Conservation (phyloP, 2,797 vertebrate species). For the Psittacula derbiana region DNA sequence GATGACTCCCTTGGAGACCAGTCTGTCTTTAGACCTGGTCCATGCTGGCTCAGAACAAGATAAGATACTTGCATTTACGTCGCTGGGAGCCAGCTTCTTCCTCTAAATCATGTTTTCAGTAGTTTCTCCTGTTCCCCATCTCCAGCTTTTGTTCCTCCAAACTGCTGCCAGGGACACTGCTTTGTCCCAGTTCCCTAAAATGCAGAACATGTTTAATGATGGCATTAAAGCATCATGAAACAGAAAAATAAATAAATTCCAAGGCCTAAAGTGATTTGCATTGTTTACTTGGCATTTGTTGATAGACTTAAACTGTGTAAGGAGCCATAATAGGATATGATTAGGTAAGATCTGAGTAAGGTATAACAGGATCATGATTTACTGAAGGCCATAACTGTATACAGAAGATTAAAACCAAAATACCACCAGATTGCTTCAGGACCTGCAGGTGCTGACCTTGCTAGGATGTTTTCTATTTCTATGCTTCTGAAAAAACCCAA, state of each 20-base stretch:
- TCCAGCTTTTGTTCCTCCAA: not conserved
- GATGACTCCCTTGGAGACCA: not conserved
- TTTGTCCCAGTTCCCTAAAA: not conserved
- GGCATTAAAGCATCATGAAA: not conserved
- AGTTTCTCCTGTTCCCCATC: not conserved
- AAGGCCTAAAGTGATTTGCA: not conserved
- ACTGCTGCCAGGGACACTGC: not conserved
- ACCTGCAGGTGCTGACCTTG: not conserved
- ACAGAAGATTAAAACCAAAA: not conserved
- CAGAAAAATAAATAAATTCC: not conserved
- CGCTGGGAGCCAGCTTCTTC: not conserved
- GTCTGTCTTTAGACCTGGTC: not conserved
- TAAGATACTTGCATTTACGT: not conserved
- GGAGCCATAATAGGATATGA: not conserved
- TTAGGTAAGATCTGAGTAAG: not conserved
- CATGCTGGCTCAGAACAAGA: not conserved
- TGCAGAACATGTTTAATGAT: not conserved
- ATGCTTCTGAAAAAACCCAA: not conserved
- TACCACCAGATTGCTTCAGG: not conserved
- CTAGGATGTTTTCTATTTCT: not conserved
- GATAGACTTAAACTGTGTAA: not conserved
- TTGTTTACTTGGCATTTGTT: not conserved
- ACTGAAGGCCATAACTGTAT: not conserved
- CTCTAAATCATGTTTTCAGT: not conserved
- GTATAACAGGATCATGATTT: not conserved